These are phyloP conservation scores for Dermolepida albohirtum DNA, from an alignment of 2,888 invertebrate genomes.

Conservation along the genomic window DNA sequence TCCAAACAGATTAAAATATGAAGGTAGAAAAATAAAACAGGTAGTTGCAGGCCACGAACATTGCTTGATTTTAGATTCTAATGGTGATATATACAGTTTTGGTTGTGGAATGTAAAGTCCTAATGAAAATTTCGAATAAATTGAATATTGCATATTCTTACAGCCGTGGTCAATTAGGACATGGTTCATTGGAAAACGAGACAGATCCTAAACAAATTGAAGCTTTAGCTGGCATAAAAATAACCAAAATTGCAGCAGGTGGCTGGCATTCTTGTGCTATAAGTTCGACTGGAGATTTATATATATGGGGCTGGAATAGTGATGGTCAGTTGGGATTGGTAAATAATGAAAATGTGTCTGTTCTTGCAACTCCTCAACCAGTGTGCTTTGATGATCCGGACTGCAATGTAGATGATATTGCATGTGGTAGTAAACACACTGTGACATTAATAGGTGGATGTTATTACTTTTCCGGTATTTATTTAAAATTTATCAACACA, in stretches of 20 bases:
- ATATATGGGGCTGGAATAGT: constrained; percentile 93
- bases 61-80: constrained; percentile 75
- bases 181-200: constrained; percentile 75
- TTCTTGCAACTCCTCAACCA: constrained; percentile 67
- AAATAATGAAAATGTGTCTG: constrained; percentile 62
- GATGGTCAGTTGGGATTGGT: constrained; percentile 84
- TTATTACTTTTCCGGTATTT: background rate
- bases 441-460: constrained; percentile 71
- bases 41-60: constrained; percentile 87
- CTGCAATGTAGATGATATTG: constrained; percentile 67
- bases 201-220: constrained; percentile 76
- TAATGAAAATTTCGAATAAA: background rate
- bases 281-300: constrained; percentile 84
- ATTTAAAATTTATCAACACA: constrained; percentile 25
- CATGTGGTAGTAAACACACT: constrained; percentile 84
- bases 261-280: constrained; percentile 90
- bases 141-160: constrained; percentile 16
- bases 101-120: constrained; percentile 81
- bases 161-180: constrained; percentile 90
- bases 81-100: constrained; percentile 83
- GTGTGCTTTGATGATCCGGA: constrained; percentile 65
- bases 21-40: constrained; percentile 70
- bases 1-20: constrained; percentile 71
- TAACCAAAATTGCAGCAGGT: constrained; percentile 79
- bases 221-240: constrained; percentile 80